These are phyloP conservation scores for Apostichopus parvimensis DNA, from an alignment of 35 echinoderm and acorn worm species.

Conservation along the genomic window DNA sequence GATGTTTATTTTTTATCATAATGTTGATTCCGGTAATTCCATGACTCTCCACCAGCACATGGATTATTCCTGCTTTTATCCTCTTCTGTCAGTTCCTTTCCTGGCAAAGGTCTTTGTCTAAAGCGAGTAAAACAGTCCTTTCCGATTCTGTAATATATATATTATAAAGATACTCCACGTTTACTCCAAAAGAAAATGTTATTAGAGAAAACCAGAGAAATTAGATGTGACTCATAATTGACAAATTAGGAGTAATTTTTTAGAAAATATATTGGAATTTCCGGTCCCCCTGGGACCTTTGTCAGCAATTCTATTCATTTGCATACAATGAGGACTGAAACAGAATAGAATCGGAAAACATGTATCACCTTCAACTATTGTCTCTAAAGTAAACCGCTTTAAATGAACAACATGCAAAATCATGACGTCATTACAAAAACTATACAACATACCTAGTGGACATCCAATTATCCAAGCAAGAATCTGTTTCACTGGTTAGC, in stretches of 20 bases:
- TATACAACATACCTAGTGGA: not conserved
- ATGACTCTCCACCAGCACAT: not conserved
- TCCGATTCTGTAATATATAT: not conserved
- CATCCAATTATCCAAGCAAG: slow-evolving; percentile 3
- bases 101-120: not conserved
- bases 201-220: no score
- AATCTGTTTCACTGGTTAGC: slow-evolving; percentile 9
- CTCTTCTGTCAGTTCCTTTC: not conserved
- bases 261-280: not conserved
- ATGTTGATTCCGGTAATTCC: not conserved
- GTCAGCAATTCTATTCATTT: not conserved
- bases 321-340: not conserved
- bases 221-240: no score
- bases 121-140: slow-evolving; percentile 9
- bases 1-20: no score
- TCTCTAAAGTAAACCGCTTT: not conserved
- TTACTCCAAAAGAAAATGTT: no score
- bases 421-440: not conserved
- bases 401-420: not conserved
- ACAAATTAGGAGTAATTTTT: not conserved
- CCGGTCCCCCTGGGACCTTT: no score
- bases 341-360: not conserved
- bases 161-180: not conserved
- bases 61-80: not conserved
- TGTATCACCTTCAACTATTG: not conserved